Conservation (phyloP, 1,140 invertebrate genomes). For the Megathymus violae region DNA sequence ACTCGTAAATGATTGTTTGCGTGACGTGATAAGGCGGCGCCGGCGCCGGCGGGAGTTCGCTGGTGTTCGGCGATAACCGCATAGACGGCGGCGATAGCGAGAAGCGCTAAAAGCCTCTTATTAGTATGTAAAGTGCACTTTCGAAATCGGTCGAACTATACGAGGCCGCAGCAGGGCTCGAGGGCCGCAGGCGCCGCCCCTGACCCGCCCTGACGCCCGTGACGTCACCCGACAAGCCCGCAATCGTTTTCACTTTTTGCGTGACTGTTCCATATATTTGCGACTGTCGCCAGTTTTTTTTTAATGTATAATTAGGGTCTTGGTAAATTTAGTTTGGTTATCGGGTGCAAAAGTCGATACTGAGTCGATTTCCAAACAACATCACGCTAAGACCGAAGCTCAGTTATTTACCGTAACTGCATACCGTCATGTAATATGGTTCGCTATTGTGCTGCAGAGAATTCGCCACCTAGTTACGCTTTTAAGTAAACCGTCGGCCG, state of each 20-base stretch:
- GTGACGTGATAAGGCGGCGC: slow-evolving; percentile 75
- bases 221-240: slow-evolving; percentile 70
- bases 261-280: slow-evolving; percentile 75
- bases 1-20: slow-evolving; percentile 77
- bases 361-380: slow-evolving; percentile 42
- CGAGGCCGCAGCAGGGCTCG: slow-evolving; percentile 38
- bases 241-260: slow-evolving; percentile 72
- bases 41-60: slow-evolving; percentile 57
- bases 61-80: slow-evolving; percentile 60
- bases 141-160: slow-evolving; percentile 58
- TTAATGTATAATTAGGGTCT: slow-evolving; percentile 75
- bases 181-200: slow-evolving; percentile 69
- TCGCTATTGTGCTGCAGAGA: slow-evolving; percentile 38
- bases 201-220: slow-evolving; percentile 76
- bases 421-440: slow-evolving; percentile 10
- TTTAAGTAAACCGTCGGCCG: slow-evolving; percentile 54
- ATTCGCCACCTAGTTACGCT: slow-evolving; percentile 80
- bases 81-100: slow-evolving; percentile 50
- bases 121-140: slow-evolving; percentile 65
- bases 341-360: slow-evolving; percentile 54
- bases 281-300: slow-evolving; percentile 81
- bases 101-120: slow-evolving; percentile 76
- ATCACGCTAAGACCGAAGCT: slow-evolving; percentile 28
- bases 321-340: slow-evolving; percentile 69
- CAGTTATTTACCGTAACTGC: slow-evolving; percentile 8